Percentiles rank a stretch among this genome's conserved stretches.
These are phyloP conservation scores for Hyles vespertilio DNA, from an alignment of 1,140 invertebrate genomes.

Conservation along the genomic window DNA sequence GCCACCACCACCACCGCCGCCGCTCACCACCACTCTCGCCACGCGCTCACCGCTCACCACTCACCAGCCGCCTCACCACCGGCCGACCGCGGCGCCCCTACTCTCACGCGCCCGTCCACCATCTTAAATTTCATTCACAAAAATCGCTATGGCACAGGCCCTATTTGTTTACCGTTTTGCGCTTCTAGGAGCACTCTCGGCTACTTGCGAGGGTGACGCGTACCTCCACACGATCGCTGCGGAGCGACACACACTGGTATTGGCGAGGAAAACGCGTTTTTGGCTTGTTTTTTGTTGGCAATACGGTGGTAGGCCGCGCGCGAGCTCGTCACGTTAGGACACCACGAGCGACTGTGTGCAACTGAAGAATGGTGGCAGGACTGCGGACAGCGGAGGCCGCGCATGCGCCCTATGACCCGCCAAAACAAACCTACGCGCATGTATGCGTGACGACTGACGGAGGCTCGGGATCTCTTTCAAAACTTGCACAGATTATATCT, in stretches of 20 bases:
- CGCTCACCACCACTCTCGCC: constrained; percentile 19
- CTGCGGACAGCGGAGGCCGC: constrained; percentile 54
- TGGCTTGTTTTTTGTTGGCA: constrained; percentile 46
- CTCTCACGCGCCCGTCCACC: constrained; percentile 57
- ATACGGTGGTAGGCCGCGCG: constrained; percentile 36
- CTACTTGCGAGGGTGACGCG: constrained; percentile 17
- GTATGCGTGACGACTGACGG: constrained; percentile 44
- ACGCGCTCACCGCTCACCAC: constrained; percentile 15
- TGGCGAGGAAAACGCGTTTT: constrained; percentile 28
- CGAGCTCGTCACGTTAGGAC: constrained; percentile 28
- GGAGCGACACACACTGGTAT: constrained; percentile 34
- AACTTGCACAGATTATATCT: constrained; percentile 45
- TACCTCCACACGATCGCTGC: constrained; percentile 16
- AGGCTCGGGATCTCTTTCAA: constrained; percentile 36
- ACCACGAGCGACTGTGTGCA: constrained; percentile 39
- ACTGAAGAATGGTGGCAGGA: constrained; percentile 71
- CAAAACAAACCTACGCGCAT: constrained; percentile 71
- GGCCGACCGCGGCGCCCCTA: constrained; percentile 37
- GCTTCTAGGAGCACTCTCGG: constrained; percentile 28
- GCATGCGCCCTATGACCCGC: constrained; percentile 61
- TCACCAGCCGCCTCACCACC: constrained; percentile 22
- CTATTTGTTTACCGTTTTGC: constrained; percentile 67
- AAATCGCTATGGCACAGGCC: constrained; percentile 58
- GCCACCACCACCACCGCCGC: constrained; percentile 26
- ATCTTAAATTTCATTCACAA: constrained; percentile 74